phyloP scores from a whole-genome alignment of 2,888 invertebrate species.

The Plagiodera versicolora region DNA sequence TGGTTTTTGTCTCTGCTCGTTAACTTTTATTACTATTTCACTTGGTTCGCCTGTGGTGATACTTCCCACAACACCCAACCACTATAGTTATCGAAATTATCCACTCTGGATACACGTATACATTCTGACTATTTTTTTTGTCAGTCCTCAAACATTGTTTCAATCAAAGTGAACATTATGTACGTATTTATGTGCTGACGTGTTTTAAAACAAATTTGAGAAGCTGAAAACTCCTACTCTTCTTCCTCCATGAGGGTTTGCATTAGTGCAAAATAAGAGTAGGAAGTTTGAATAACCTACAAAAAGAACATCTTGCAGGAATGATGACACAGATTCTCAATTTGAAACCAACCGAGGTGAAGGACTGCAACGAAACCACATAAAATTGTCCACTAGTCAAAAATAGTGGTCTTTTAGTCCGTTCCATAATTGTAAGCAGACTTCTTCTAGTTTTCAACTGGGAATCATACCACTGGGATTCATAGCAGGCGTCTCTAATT shows the following conservation, averaged over 20 bases:
- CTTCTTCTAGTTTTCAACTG: neutral
- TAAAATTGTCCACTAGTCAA: neutral
- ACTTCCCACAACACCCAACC: no score
- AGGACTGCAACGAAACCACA: neutral
- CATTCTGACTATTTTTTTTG: no score
- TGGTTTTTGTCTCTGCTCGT: no score
- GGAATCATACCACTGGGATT: neutral
- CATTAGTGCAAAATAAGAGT: neutral
- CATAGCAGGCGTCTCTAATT: neutral
- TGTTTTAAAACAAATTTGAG: no score
- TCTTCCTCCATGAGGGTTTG: neutral
- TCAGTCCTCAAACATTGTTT: no score
- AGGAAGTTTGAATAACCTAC: neutral
- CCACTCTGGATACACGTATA: no score
- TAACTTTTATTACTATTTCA: no score
- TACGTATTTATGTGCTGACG: no score
- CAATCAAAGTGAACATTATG: no score
- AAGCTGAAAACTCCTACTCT: no score
- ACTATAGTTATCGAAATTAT: no score
- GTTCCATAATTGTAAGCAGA: neutral
- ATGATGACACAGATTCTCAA: neutral
- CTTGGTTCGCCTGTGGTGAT: no score
- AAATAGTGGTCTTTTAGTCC: neutral
- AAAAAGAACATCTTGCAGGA: neutral
- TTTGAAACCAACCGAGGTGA: neutral